A percentile compares a stretch with the other conserved stretches of the same genome.
phyloP scores from a whole-genome alignment of 2,113 vertebrate genomes.

The Seriola aureovittata region DNA sequence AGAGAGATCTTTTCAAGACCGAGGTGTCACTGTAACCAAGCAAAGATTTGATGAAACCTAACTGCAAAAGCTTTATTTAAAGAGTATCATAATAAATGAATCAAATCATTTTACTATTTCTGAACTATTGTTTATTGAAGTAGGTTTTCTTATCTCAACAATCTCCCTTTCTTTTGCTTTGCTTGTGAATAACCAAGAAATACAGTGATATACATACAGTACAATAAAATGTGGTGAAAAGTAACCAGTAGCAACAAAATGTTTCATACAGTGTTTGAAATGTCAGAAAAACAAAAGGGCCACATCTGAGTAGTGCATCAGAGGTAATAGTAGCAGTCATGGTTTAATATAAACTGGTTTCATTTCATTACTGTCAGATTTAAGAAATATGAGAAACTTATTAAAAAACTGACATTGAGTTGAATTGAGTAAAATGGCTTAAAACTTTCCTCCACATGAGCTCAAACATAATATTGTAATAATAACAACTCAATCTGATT shows the following conservation, averaged over 20 bases:
- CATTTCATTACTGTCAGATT: neutral
- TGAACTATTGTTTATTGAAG: no score
- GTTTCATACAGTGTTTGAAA: neutral
- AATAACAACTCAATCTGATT: neutral
- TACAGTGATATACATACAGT: no score
- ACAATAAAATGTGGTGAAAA: neutral
- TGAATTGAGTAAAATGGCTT: neutral
- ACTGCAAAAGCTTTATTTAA: no score
- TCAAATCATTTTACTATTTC: neutral
- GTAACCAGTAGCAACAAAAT: neutral
- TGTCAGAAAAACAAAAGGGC: neutral
- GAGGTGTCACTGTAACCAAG: no score
- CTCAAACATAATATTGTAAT: neutral
- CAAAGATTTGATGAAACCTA: no score
- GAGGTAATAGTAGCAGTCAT: neutral
- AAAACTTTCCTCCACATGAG: neutral
- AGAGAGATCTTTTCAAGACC: no score
- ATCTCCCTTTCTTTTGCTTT: no score
- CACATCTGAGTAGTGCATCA: neutral
- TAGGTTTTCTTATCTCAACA: no score
- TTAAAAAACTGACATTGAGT: no score
- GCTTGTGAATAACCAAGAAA: no score
- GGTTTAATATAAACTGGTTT: neutral
- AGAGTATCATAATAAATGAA: no score
- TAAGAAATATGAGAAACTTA: neutral